These are phyloP conservation scores for Heliothis virescens DNA, from an alignment of 1,140 invertebrate species.

Conservation along the genomic window DNA sequence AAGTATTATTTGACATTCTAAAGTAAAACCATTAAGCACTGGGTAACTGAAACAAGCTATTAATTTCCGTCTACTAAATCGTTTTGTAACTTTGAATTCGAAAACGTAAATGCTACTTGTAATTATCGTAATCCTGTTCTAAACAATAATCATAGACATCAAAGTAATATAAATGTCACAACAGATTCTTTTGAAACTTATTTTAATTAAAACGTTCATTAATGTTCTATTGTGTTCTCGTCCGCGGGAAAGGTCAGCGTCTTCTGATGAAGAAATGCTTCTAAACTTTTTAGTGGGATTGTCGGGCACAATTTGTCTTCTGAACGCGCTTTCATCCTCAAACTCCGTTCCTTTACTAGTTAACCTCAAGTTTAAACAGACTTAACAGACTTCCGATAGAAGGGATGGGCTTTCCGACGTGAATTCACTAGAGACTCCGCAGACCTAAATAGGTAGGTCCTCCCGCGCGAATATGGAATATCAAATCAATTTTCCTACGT, in stretches of 20 bases:
- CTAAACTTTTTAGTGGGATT: conserved; percentile 2
- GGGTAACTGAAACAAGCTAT: too few relatives aligned
- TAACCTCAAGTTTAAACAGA: conserved; percentile 32
- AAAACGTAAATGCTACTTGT: neutral
- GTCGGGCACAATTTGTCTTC: conserved; percentile 3
- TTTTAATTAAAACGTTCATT: conserved; percentile 27
- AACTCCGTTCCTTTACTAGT: conserved; percentile 19
- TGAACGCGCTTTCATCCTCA: neutral
- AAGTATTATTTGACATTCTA: too few relatives aligned
- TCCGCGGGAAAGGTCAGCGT: conserved; percentile 10
- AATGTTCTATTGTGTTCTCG: conserved; percentile 32
- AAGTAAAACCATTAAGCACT: too few relatives aligned
- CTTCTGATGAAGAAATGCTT: conserved; percentile 12
- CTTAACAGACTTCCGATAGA: conserved; percentile 27
- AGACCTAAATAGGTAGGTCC: conserved; percentile 1
- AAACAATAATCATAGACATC: conserved; percentile 22
- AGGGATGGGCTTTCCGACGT: conserved; percentile 24
- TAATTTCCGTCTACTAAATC: too few relatives aligned
- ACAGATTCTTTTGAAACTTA: conserved; percentile 18
- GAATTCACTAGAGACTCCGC: conserved; percentile 13
- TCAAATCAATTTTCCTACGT: conserved; percentile 33
- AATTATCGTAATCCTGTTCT: neutral
- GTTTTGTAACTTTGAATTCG: neutral
- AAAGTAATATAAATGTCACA: conserved; percentile 12
- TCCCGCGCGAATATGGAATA: conserved; percentile 7